Evolutionary conservation across 1,140 invertebrate genomes (phyloP), one percentile per base, ranked within the genome.

Genomic region (Zaprionus ornatus): DNA sequence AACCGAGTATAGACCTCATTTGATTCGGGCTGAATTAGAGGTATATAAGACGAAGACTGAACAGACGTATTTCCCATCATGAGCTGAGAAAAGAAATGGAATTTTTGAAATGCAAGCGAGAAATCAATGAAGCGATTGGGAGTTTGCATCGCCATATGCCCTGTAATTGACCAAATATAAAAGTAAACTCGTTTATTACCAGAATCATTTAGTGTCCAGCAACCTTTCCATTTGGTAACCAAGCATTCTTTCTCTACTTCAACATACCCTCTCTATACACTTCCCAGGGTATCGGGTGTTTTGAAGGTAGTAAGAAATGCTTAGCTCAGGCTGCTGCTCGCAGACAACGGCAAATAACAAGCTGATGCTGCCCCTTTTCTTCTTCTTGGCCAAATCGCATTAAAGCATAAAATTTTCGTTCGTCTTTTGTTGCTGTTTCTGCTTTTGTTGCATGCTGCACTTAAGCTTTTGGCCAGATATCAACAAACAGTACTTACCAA

Each of bases 401-500:
- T 87, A 83, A 78, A 88, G 80, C 70, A 88, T 78, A 80, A 65
- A 80, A 80, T 82, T 86, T 76, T 66, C 65, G 48, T 72, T 56
- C 76, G 74, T 56, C 77, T 85, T 85, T 86, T 79, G 83, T 77
- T 73, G 80, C 70, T 42, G 12, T 60, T 79, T 29, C 74, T 62
- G 66, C 59, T 71, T 48, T 69, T 84, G 81, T 29, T 61, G 48
- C 37, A 27, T 12, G 79, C 66, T 86, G 73, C 79, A 86, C 80
- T 88, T 90, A 90, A 90, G 84, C 62, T 75, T 45, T 84, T 80
- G 80, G 80, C 84, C 67, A 64, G 85, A 76, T 84, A 88, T 84
- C 80, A 83, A 80, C 84, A 84, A 88, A 74, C 71, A 83, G 80
- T 88, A 76, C 80, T 88, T 88, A 84, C 74, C 67, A 80, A 80